phyloP scores from a whole-genome alignment of 2,113 vertebrate species.

The Oceanites oceanicus region DNA sequence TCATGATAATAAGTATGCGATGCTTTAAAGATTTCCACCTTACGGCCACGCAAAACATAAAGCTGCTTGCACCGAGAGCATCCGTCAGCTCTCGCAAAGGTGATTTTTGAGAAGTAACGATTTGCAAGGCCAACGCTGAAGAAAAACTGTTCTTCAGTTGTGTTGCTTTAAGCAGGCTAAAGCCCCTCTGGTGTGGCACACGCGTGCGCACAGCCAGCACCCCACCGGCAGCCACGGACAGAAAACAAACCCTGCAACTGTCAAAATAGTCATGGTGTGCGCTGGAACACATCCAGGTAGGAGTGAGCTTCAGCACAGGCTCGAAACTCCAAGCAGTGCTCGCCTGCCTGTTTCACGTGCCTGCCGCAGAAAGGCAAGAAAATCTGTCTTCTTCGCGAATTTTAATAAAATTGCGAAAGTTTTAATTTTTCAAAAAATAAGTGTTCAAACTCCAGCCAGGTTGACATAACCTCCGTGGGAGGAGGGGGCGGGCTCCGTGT shows the following conservation, averaged over 20 bases:
- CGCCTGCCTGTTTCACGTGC: background rate
- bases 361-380: background rate
- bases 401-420: background rate
- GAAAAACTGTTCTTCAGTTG: background rate
- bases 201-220: background rate
- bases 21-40: background rate
- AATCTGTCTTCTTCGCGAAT: background rate
- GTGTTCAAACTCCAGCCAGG: background rate
- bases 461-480: conserved; percentile 42
- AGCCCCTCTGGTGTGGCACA: background rate
- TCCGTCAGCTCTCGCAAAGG: background rate
- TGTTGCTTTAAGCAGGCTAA: background rate
- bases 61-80: background rate
- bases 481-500: background rate
- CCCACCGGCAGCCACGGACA: background rate
- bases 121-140: background rate
- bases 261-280: background rate
- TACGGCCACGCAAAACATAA: background rate
- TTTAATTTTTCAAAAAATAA: background rate
- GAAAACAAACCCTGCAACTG: background rate
- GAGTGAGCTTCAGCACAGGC: background rate
- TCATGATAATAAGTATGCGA: background rate
- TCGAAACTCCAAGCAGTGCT: background rate
- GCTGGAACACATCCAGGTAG: background rate
- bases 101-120: background rate